Evolutionary conservation across 2,797 vertebrate genomes (phyloP), one percentile per base, ranked within the genome.

Genomic region (Spondyliosoma cantharus): DNA sequence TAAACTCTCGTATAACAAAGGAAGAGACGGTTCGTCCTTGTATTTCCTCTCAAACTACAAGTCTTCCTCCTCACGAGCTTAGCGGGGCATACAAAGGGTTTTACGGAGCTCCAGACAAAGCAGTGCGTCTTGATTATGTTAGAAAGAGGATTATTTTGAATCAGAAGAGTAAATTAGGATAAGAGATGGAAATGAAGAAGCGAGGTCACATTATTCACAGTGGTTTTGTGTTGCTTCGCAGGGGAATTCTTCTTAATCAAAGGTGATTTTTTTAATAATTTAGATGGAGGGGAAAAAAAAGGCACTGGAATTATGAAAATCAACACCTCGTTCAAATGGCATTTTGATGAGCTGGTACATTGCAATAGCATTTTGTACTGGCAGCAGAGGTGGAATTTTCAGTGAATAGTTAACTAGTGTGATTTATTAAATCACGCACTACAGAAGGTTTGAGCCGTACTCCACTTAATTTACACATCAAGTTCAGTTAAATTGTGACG

Each of bases 81-180:
- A 76, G 37, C 57, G 24, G 25, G 15, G 22, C 52, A 66, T 14
- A 58, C 16, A 57, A 65, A 11, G 16, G 6, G 48, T 74, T 74
- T 32, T 32, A 64, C 48, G 80, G 25, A 50, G 64, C 78, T 75
- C 43, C 49, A 45, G 37, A 65, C 13, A 46, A 62, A 68, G 71
- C 50, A 54, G 16, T 60, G 50, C 52, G 17, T 71, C 63, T 53
- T 81, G 53, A 80, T 69, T 65, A 49, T 60, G 65, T 78, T 50
- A 22, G 11, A 67, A 29, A 58, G 16, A 49, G 45, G 46, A 77
- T 27, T 56, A 46, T 45, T 63, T 68, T 56, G n/a, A 67, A n/a
- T 54, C 9, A 71, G 73, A 74, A 27, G n/a, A 68, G 70, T 50
- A 53, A 80, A 73, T 42, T 45, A 52, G 32, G 43, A 70, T 48